These are phyloP conservation scores for Harpalus rubripes DNA, from an alignment of 2,888 invertebrate species.

Conservation along the genomic window DNA sequence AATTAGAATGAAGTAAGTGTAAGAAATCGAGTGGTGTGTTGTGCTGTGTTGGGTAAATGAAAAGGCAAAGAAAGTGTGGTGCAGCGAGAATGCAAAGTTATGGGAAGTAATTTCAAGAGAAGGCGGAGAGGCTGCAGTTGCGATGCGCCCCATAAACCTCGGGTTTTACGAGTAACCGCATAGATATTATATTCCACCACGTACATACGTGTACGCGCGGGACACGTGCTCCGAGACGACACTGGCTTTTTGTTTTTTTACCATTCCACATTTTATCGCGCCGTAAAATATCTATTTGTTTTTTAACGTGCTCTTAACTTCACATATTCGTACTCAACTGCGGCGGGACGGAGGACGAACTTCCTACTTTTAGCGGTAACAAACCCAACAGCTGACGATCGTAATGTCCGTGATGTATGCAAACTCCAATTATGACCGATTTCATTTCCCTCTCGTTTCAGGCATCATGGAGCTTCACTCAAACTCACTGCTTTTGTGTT, in stretches of 20 bases:
- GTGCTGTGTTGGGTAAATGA: not conserved
- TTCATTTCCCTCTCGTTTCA: conserved; percentile 49
- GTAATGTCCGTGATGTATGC: conserved; percentile 43
- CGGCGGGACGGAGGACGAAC: conserved; percentile 34
- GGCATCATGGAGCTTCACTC: conserved; percentile 21
- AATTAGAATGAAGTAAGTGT: conserved; percentile 8
- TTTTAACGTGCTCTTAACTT: conserved; percentile 66
- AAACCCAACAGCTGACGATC: conserved; percentile 58
- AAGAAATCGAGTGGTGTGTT: not conserved
- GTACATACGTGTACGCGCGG: conserved; percentile 62
- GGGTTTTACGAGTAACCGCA: conserved; percentile 65
- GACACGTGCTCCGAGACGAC: conserved; percentile 65
- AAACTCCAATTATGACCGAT: conserved; percentile 43
- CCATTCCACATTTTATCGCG: conserved; percentile 66
- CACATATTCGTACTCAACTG: conserved; percentile 25
- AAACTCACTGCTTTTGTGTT: not conserved
- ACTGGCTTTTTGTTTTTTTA: conserved; percentile 61
- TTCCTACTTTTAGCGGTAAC: conserved; percentile 59
- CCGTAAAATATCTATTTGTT: conserved; percentile 67
- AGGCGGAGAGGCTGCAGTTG: conserved; percentile 58
- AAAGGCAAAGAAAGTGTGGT: conserved; percentile 11
- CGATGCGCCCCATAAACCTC: conserved; percentile 66
- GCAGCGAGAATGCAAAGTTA: conserved; percentile 53
- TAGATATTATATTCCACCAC: conserved; percentile 64
- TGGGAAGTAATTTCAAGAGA: conserved; percentile 52